Conservation (phyloP, 2,797 vertebrate species). For the Adelosebastes latens region DNA sequence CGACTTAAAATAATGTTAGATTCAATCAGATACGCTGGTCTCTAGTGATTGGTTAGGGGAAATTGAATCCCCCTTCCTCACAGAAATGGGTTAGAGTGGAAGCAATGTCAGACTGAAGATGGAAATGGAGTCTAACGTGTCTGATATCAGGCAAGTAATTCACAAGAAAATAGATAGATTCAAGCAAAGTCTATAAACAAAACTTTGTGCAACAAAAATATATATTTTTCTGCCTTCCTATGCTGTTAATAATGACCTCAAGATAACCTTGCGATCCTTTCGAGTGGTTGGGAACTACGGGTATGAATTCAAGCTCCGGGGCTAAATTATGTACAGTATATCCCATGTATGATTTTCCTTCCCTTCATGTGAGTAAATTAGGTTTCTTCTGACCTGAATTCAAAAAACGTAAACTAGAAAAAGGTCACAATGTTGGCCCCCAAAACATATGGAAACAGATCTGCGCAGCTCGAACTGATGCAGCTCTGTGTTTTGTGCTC, state of each 20-base stretch:
- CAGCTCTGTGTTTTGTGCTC: not conserved
- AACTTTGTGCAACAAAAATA: not conserved
- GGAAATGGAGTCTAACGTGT: not conserved
- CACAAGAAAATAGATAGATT: not conserved
- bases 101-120: not conserved
- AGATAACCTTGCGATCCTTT: not conserved
- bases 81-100: not conserved
- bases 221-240: not conserved
- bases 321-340: not conserved
- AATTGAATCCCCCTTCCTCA: not conserved
- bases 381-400: not conserved
- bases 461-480: not conserved
- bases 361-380: not conserved
- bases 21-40: not conserved
- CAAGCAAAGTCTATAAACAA: not conserved
- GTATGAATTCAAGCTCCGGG: not conserved
- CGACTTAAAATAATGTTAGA: not conserved
- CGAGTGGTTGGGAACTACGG: not conserved
- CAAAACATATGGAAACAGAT: not conserved
- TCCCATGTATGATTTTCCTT: not conserved
- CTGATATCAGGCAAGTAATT: too few relatives aligned
- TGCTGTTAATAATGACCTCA: not conserved
- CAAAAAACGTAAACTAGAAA: not conserved
- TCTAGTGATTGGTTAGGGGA: not conserved
- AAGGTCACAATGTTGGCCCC: not conserved